A percentile compares a stretch with the other conserved stretches of the same genome.
These are phyloP conservation scores for Nyctereutes procyonoides DNA, from an alignment of 2,113 vertebrate genomes.

Conservation along the genomic window DNA sequence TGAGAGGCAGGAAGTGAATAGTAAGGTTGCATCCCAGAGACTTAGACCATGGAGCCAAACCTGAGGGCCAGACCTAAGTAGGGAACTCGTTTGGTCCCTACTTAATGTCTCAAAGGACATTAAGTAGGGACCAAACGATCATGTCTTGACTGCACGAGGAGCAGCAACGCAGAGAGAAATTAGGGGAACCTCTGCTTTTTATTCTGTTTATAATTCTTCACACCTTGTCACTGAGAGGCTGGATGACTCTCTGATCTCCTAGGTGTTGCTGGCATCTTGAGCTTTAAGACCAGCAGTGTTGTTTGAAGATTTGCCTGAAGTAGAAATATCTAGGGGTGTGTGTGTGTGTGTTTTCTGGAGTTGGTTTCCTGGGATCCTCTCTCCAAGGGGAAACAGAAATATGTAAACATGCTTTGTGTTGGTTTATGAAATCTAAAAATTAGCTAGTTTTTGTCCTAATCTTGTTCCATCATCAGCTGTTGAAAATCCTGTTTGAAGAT, in stretches of 20 bases:
- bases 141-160: neutral
- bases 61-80: neutral
- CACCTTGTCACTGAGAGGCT: neutral
- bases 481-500: neutral
- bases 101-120: neutral
- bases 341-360: too few relatives aligned
- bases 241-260: neutral
- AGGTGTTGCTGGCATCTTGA: too few relatives aligned
- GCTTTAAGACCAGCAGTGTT: too few relatives aligned
- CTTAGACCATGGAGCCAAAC: neutral
- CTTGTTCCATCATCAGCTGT: too few relatives aligned
- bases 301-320: neutral
- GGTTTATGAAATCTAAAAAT: neutral
- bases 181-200: neutral
- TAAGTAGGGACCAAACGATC: neutral
- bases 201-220: neutral
- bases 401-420: fast-evolving
- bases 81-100: too few relatives aligned
- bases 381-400: neutral
- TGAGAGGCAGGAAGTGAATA: neutral
- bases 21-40: neutral
- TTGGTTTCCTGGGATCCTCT: neutral
- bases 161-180: neutral
- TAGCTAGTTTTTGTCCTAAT: too few relatives aligned
- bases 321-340: neutral